phyloP scores from a whole-genome alignment of 2,888 invertebrate species.

The Polydrusus pterygomalis region DNA sequence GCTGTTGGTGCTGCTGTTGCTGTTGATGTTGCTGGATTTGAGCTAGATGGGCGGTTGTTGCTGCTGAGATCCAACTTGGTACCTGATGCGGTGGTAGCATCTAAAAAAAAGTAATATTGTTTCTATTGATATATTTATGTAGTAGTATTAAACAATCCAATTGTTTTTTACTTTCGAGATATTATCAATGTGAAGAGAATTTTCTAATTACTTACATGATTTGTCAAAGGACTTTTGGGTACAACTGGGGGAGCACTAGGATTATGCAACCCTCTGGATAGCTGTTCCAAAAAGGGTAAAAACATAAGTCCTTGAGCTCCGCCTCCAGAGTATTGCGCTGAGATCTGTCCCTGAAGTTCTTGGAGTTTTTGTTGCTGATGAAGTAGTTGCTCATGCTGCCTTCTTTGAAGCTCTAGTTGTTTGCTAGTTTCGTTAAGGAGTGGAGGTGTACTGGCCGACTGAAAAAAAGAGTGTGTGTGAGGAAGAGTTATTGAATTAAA shows the following conservation, averaged over 20 bases:
- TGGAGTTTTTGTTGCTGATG: slow-evolving; percentile 77
- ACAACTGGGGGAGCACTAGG: slow-evolving; percentile 65
- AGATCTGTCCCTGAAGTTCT: slow-evolving; percentile 77
- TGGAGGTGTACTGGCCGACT: slow-evolving; percentile 65
- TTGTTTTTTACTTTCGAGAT: no score
- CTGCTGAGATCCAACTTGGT: slow-evolving; percentile 79
- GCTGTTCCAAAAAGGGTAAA: slow-evolving; percentile 82
- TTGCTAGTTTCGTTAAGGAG: slow-evolving; percentile 76
- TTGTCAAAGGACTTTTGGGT: slow-evolving; percentile 66
- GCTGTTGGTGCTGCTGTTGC: slow-evolving; percentile 74
- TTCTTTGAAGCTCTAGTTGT: slow-evolving; percentile 82
- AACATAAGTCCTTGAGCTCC: slow-evolving; percentile 77
- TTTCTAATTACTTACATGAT: slow-evolving; percentile 68
- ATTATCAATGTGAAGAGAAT: no score
- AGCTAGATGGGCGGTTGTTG: slow-evolving; percentile 69
- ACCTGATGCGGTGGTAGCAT: slow-evolving; percentile 76
- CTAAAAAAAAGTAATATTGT: slow-evolving; percentile 64
- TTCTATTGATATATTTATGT: no score
- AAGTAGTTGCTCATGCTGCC: slow-evolving; percentile 75
- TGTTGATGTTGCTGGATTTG: slow-evolving; percentile 88
- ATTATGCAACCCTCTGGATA: slow-evolving; percentile 69
- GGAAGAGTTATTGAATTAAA: not conserved
- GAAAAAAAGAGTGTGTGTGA: slow-evolving; percentile 43
- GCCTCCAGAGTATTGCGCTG: slow-evolving; percentile 72
- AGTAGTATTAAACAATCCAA: no score